phyloP scores from a whole-genome alignment of 1,140 invertebrate genomes.

The Caerostris extrusa region DNA sequence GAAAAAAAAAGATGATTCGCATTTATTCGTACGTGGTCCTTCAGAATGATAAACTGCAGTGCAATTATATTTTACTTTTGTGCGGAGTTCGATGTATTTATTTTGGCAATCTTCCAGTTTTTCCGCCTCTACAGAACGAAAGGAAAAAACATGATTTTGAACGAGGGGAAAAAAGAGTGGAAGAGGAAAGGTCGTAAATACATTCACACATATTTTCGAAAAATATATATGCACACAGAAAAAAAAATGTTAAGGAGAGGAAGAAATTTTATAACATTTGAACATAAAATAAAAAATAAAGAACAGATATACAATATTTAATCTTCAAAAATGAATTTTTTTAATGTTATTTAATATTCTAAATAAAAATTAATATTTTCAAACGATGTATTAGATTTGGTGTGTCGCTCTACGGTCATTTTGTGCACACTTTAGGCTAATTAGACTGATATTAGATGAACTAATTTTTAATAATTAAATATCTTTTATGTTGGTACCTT shows the following conservation, averaged over 20 bases:
- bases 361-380: too few species aligned
- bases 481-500: too few species aligned
- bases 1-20: background rate
- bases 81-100: background rate
- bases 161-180: background rate
- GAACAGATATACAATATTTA: too few species aligned
- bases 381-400: too few species aligned
- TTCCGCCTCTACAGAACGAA: background rate
- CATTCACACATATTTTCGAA: background rate
- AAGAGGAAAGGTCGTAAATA: background rate
- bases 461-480: too few species aligned
- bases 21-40: background rate
- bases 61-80: background rate
- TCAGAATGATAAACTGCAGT: background rate
- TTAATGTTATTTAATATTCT: too few species aligned
- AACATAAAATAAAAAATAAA: too few species aligned
- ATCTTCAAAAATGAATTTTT: too few species aligned
- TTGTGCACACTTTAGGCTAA: too few species aligned
- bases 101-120: conserved; percentile 1
- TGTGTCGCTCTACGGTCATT: too few species aligned
- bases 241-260: background rate
- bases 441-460: too few species aligned
- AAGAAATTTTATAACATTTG: too few species aligned
- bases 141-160: background rate
- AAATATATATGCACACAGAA: background rate